Evolutionary conservation across 2,888 invertebrate genomes (phyloP), one percentile per base, ranked within the genome.

Genomic region (Orthonevra nobilis): DNA sequence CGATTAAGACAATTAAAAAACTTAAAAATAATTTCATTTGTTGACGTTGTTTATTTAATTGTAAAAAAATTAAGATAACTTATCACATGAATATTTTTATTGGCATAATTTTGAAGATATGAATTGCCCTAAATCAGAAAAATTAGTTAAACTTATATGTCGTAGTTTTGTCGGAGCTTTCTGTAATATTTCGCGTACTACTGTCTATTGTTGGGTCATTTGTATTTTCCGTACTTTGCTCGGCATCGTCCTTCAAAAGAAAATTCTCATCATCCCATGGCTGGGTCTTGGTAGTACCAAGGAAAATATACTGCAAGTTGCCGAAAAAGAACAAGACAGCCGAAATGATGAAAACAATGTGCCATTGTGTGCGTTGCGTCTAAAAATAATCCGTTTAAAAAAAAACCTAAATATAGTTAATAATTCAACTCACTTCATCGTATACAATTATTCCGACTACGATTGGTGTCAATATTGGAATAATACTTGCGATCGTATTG

Each of bases 281-380:
- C 84, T 95, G 95, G 0, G 90, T 89, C 77, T 91, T 89, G 0
- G 92, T 92, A 15, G 92, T 91, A 7, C 92, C 92, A 86, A 93
- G 94, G 2, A 93, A 85, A 3, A 94, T 84, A 85, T 93, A 96
- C 81, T 93, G 90, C 12, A 93, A 86, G 83, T 93, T 93, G 6
- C 93, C 92, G 30, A 92, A 85, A 75, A 94, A 90, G 85, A 94
- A 95, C 5, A 94, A 89, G 5, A 89, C 91, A 0, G 94, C 91
- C 0, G 95, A 30, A 3, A 77, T 88, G 85, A 92, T 92, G 87
- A 94, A 94, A 19, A 94, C 92, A 56, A 91, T 90, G 58, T 91
- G 90, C 94, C 94, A 95, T 84, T 93, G 92, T 1, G 84, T 73
- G 2, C 90, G 89, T 75, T 92, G 88, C 12, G 87, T 87, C 93